Evolutionary conservation across 1,140 invertebrate species (phyloP), one percentile per base, ranked within the genome.

Genomic region (Drosophila lacteicornis): DNA sequence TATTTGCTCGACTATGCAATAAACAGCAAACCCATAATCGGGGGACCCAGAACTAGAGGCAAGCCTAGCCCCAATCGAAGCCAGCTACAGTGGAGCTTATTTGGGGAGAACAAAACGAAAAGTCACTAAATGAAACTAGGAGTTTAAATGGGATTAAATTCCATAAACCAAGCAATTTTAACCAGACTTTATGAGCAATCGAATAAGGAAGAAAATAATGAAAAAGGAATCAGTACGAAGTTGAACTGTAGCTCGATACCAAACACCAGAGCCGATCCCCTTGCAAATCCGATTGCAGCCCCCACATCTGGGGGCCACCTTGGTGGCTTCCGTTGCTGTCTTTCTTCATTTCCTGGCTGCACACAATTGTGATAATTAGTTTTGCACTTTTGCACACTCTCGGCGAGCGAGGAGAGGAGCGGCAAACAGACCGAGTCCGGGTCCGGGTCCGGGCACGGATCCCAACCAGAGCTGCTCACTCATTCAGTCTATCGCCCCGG

Each of bases 331-430:
- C 85, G 85, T 70, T 90, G 81, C 85, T 88, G 85, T 90, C 86
- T 85, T 76, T 90, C 85, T 90, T 90, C 85, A 90, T 90, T 88
- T 90, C 84, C 84, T 84, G 78, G 42, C 80, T 90, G 80, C 80
- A 91, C 82, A 90, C 85, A 90, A 90, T 90, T 90, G 85, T 71
- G 85, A 90, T 90, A 90, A 90, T 90, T 90, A 90, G 85, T 90
- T 90, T 90, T 90, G 85, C 85, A 85, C 85, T 90, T 85, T 79
- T 86, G 71, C 74, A 87, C 74, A 79, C 40, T 58, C 67, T 70
- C 63, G 40, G 25, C 15, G 30, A 13, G 55, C 22, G 43, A 38
- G 6, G 5, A 19, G 5, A 19, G 50, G n/a, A 27, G n/a, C 22
- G 11, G 46, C 15, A 8, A n/a, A 7, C 36, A 47, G 42, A 25